phyloP scores from a whole-genome alignment of 2,888 invertebrate species.

The Erynnis tages region DNA sequence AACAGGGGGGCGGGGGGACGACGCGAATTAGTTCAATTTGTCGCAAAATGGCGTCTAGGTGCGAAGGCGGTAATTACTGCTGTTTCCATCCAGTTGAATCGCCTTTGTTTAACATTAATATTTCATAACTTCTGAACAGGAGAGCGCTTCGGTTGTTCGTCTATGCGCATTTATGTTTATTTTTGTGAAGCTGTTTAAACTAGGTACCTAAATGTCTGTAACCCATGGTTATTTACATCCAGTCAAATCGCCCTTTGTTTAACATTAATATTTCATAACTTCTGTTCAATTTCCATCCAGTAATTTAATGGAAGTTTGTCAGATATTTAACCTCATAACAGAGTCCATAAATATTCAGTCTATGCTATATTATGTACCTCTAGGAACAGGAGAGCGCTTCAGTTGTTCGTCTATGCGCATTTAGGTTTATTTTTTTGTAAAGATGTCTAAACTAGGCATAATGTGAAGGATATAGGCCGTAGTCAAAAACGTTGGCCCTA shows the following conservation, averaged over 20 bases:
- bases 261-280: conserved; percentile 27
- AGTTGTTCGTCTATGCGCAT: not conserved
- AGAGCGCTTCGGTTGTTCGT: not conserved
- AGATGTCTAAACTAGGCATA: too few relatives aligned
- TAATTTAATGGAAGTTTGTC: too few relatives aligned
- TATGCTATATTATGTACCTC: too few relatives aligned
- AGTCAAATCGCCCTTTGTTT: conserved; percentile 13
- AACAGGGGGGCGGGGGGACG: conserved; percentile 25
- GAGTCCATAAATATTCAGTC: too few relatives aligned
- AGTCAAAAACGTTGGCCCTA: too few relatives aligned
- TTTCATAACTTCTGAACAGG: conserved; percentile 23
- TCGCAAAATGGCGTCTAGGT: conserved; percentile 49
- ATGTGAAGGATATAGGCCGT: too few relatives aligned
- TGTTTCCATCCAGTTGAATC: conserved; percentile 18
- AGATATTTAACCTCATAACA: too few relatives aligned
- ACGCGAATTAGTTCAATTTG: conserved; percentile 62
- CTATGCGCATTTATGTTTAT: conserved; percentile 6
- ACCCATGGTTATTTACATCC: conserved; percentile 17
- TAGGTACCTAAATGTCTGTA: too few relatives aligned
- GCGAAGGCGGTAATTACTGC: conserved; percentile 34
- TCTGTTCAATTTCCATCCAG: too few relatives aligned
- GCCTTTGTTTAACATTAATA: conserved; percentile 21
- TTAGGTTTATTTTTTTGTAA: conserved; percentile 11
- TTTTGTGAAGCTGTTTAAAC: too few relatives aligned
- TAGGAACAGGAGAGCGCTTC: conserved; percentile 2